Evolutionary conservation across 1,140 invertebrate genomes (phyloP), one percentile per base, ranked within the genome.

Genomic region (Anoplolepis gracilipes): DNA sequence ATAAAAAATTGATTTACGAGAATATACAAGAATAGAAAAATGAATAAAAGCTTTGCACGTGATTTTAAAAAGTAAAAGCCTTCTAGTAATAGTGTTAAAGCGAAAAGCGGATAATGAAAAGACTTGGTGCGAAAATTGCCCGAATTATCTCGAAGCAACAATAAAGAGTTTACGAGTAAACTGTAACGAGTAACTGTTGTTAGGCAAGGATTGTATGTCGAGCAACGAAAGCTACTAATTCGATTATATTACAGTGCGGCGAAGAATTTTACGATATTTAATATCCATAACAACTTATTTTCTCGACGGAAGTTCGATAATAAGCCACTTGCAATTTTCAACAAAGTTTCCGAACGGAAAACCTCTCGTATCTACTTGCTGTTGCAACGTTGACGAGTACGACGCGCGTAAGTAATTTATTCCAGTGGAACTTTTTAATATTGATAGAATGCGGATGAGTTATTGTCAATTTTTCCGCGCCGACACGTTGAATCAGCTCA

Each of bases 211-310:
- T 59, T 70, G 55, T 46, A 46, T 82, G 78, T 72, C 53, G 36
- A 61, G 67, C 69, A 57, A 67, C 53, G 49, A 72, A 62, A 82
- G 25, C 55, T 82, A 59, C 25, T 82, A 82, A 82, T 73, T 73
- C 67, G 67, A 36, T 13, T 72, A 25, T 11, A 73, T 82, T 72
- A 25, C 39, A 13, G 28, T 28, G 28, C 25, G 25, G 13, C 36
- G 36, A 61, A 73, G 36, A 82, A 82, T 46, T 70, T 82, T 82
- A 59, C 78, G 67, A 73, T 82, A 82, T 73, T 82, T 82, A 82
- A 82, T 82, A 82, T 73, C 78, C 67, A 72, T 73, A 82, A 82
- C 67, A 73, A 46, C 55, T 82, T 73, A 72, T 22, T 72, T 73
- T 19, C 46, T n/a, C 36, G 22, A 42, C 36, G 13, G 25, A 82